phyloP scores from a whole-genome alignment of 2,797 vertebrate genomes.

The Mormyrus proboscirostris region DNA sequence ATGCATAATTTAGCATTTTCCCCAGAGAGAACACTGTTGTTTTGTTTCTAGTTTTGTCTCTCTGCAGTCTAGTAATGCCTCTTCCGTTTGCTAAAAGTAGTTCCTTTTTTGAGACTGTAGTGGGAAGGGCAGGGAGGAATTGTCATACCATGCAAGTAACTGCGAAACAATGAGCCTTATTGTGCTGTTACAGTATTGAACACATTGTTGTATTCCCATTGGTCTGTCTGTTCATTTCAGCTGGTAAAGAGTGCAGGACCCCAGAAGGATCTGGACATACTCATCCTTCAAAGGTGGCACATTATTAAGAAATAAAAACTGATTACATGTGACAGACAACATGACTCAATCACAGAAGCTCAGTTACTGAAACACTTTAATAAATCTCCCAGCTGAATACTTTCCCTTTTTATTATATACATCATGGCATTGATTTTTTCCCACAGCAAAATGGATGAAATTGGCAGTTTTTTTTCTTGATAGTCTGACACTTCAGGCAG shows the following conservation, averaged over 20 bases:
- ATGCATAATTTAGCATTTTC: background rate
- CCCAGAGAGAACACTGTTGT: background rate
- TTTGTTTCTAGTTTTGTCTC: background rate
- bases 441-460: conserved; percentile 13
- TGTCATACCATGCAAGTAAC: background rate
- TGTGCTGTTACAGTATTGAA: background rate
- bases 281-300: conserved; percentile 22
- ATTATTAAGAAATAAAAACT: conserved; percentile 24
- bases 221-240: conserved; percentile 15
- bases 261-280: background rate
- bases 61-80: background rate
- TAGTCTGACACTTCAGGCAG: background rate
- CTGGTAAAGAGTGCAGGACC: background rate
- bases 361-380: conserved; percentile 21
- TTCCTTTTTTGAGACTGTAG: background rate
- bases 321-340: conserved; percentile 15
- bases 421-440: conserved; percentile 18
- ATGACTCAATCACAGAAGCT: background rate
- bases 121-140: background rate
- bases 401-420: background rate
- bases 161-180: background rate
- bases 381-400: background rate
- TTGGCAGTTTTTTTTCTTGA: background rate
- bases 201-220: background rate
- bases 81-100: background rate